phyloP scores from a whole-genome alignment of 2,888 invertebrate genomes.

The Platypus cylindrus region DNA sequence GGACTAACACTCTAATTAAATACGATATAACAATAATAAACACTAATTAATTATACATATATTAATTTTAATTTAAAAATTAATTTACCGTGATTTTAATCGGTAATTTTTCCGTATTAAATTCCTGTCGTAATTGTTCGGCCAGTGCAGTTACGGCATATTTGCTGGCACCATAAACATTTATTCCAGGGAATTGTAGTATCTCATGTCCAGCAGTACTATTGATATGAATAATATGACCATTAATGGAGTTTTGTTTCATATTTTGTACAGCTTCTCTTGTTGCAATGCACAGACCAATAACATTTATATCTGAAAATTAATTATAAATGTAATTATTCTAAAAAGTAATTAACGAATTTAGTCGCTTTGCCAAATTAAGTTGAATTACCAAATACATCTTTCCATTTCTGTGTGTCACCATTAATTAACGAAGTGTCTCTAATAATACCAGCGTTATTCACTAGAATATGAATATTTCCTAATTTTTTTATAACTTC shows the following conservation, averaged over 20 bases:
- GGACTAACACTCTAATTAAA: constrained; percentile 14
- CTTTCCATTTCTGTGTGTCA: constrained; percentile 7
- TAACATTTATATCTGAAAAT: constrained; percentile 19
- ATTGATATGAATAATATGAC: constrained; percentile 20
- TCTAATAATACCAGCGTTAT: constrained; percentile 21
- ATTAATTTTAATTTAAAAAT: not conserved
- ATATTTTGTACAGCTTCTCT: constrained; percentile 19
- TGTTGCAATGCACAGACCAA: constrained; percentile 19
- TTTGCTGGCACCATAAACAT: constrained; percentile 19
- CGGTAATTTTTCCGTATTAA: constrained; percentile 13
- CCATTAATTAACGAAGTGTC: constrained; percentile 16
- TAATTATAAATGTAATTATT: too few species aligned
- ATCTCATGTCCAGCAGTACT: constrained; percentile 18
- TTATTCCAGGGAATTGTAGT: constrained; percentile 11
- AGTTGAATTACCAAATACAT: constrained; percentile 4
- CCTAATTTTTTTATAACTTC: constrained; percentile 20
- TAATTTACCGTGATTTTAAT: constrained; percentile 21
- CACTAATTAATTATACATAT: too few species aligned
- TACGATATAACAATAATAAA: too few species aligned
- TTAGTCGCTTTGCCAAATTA: too few species aligned
- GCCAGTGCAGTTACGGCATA: constrained; percentile 20
- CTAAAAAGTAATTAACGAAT: too few species aligned
- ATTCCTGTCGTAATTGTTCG: constrained; percentile 17
- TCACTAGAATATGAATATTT: constrained; percentile 21
- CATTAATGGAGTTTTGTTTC: constrained; percentile 14